These are phyloP conservation scores for Cromileptes altivelis DNA, from an alignment of 2,113 vertebrate species.

Conservation along the genomic window DNA sequence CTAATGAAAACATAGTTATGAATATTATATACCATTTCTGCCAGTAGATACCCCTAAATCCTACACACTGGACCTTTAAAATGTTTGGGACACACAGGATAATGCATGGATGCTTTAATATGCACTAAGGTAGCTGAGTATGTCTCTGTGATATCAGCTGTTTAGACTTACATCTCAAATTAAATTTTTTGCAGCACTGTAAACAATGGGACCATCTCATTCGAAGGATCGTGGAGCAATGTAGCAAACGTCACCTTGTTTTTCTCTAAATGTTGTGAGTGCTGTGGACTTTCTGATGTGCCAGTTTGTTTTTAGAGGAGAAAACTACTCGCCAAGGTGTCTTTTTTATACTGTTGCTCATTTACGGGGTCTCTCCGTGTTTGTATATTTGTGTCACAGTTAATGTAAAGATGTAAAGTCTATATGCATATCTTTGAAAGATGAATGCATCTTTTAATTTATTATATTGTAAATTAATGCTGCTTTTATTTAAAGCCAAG, in stretches of 20 bases:
- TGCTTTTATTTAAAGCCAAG: constrained; percentile 22
- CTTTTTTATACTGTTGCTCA: neutral
- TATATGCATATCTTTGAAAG: constrained; percentile 2
- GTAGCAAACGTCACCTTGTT: constrained; percentile 74
- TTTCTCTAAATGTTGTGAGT: constrained; percentile 81
- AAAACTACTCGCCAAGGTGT: neutral
- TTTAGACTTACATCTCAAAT: constrained; percentile 9
- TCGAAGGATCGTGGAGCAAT: constrained; percentile 79
- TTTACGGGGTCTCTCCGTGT: constrained; percentile 14
- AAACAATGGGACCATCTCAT: constrained; percentile 78
- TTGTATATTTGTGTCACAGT: constrained; percentile 37
- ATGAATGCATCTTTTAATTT: constrained; percentile 25
- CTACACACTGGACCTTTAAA: too few species aligned
- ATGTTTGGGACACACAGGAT: neutral
- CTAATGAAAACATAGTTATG: too few species aligned
- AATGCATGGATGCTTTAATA: neutral
- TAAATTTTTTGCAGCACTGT: constrained; percentile 73
- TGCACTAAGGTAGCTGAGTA: neutral
- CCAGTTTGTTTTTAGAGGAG: constrained; percentile 69
- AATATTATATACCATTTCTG: too few species aligned
- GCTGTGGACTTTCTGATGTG: constrained; percentile 72
- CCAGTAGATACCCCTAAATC: too few species aligned
- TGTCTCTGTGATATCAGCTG: neutral
- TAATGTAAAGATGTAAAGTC: constrained; percentile 47
- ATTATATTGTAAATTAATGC: constrained; percentile 52